These are phyloP conservation scores for Pentalonia nigronervosa DNA, from an alignment of 1,140 invertebrate genomes.

Conservation along the genomic window DNA sequence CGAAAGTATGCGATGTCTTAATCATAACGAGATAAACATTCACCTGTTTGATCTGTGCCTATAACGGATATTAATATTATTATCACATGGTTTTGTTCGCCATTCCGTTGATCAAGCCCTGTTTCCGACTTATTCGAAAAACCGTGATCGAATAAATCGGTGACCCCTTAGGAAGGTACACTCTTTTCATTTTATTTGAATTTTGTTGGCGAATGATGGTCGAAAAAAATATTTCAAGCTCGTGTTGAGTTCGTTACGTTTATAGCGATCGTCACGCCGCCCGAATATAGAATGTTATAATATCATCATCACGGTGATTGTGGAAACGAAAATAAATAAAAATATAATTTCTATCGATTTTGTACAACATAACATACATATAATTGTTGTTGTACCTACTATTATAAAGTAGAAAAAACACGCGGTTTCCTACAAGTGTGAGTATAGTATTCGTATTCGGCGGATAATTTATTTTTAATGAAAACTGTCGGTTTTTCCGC, in stretches of 20 bases:
- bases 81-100: too few relatives aligned
- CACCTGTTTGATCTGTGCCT: too few relatives aligned
- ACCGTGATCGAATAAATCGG: background rate
- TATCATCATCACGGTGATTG: background rate
- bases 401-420: background rate
- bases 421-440: background rate
- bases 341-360: background rate
- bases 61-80: too few relatives aligned
- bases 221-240: background rate
- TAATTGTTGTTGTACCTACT: background rate
- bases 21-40: too few relatives aligned
- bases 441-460: background rate
- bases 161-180: background rate
- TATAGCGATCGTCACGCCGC: background rate
- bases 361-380: background rate
- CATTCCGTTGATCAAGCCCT: too few relatives aligned
- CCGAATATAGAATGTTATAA: too few relatives aligned
- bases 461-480: background rate
- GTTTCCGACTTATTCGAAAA: background rate
- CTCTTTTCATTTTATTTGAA: background rate
- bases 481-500: background rate
- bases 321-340: background rate
- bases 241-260: background rate
- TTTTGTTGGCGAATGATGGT: background rate
- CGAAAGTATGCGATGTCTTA: too few relatives aligned